phyloP scores from a whole-genome alignment of 2,113 vertebrate species.

The Picathartes gymnocephalus region DNA sequence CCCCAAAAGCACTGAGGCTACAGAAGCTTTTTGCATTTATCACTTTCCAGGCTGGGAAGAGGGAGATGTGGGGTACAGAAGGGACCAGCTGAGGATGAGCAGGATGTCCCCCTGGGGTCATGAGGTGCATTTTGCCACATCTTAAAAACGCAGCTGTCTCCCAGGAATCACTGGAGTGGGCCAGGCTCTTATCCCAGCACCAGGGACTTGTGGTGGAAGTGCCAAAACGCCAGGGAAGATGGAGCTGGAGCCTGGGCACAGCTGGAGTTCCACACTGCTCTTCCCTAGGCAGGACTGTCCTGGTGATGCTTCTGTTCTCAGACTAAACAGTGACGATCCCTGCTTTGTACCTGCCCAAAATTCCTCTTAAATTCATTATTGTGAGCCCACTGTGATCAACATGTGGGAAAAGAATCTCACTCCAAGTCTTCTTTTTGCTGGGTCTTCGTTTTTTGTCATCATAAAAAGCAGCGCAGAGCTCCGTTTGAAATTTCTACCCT shows the following conservation, averaged over 20 bases:
- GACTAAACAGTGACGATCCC: neutral
- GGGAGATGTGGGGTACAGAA: fast-evolving
- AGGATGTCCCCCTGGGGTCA: neutral
- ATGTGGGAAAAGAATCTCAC: neutral
- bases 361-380: neutral
- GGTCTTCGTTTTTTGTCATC: neutral
- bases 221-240: neutral
- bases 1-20: neutral
- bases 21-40: neutral
- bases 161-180: neutral
- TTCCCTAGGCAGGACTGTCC: neutral
- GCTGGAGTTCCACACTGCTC: neutral
- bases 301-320: neutral
- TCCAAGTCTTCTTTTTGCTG: neutral
- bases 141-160: neutral
- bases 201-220: neutral
- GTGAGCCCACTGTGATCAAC: neutral
- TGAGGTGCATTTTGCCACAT: neutral
- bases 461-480: neutral
- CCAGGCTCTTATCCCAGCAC: neutral
- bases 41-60: neutral
- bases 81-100: neutral
- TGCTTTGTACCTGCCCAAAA: neutral
- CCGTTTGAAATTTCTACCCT: neutral
- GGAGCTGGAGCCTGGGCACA: neutral